Evolutionary conservation across 1,140 invertebrate genomes (phyloP).

Genomic region (Bombus pyrosoma): DNA sequence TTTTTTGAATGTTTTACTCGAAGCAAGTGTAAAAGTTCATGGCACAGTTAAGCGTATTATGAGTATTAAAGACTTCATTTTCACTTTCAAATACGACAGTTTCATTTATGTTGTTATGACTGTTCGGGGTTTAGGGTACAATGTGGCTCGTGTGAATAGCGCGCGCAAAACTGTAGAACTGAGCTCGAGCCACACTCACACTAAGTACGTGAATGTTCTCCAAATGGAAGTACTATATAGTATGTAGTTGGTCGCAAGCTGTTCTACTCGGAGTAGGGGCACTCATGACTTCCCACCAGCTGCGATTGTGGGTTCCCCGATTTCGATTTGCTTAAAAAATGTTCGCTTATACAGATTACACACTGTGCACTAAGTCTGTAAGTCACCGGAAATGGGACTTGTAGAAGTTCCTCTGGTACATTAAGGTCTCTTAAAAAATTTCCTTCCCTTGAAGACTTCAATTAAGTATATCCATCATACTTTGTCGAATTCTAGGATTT

Average conservation of each 20-base stretch:
- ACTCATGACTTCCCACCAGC: not conserved
- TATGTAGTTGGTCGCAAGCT: not conserved
- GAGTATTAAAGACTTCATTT: not conserved
- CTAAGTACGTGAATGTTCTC: constrained; percentile 28
- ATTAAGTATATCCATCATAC: too few relatives aligned
- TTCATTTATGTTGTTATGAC: not conserved
- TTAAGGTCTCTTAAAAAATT: too few relatives aligned
- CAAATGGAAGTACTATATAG: constrained; percentile 8
- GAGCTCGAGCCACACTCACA: constrained; percentile 20
- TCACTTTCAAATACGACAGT: not conserved
- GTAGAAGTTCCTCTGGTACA: too few relatives aligned
- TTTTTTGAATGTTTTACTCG: not conserved
- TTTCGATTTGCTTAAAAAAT: not conserved
- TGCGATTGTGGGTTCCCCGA: not conserved
- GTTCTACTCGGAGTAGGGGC: constrained; percentile 45
- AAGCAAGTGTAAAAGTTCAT: not conserved
- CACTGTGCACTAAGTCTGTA: not conserved
- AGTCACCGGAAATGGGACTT: too few relatives aligned
- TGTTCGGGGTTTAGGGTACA: not conserved
- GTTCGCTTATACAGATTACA: not conserved
- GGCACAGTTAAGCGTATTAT: too few relatives aligned
- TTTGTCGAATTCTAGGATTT: too few relatives aligned
- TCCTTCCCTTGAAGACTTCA: too few relatives aligned
- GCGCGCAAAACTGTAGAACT: constrained; percentile 53
- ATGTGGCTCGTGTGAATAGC: constrained; percentile 22